These are phyloP conservation scores for Thelaira solivaga DNA, from an alignment of 2,888 invertebrate species.

Conservation along the genomic window DNA sequence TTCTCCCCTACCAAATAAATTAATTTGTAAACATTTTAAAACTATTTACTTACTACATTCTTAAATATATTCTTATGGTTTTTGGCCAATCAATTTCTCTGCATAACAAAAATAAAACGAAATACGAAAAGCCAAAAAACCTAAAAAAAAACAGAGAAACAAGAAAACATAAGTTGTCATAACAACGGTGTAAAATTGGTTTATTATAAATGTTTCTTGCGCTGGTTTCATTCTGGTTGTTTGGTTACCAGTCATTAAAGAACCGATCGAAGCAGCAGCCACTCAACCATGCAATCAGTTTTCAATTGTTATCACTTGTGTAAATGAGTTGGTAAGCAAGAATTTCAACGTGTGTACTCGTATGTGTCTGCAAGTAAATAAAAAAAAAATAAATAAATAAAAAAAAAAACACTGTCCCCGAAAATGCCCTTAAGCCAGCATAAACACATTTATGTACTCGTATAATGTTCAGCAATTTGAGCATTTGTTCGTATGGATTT, in stretches of 20 bases:
- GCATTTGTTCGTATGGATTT: neutral
- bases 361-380: neutral
- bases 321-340: too few species aligned
- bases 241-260: slow-evolving; percentile 20
- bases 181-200: slow-evolving; percentile 61
- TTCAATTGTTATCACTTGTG: slow-evolving; percentile 14
- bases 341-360: neutral
- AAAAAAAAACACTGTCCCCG: slow-evolving; percentile 35
- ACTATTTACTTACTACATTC: neutral
- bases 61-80: slow-evolving; percentile 1
- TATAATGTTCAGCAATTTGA: too few species aligned
- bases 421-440: slow-evolving; percentile 52
- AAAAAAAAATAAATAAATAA: too few species aligned
- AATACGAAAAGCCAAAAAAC: too few species aligned
- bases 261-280: neutral
- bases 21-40: neutral
- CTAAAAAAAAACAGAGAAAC: neutral
- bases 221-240: neutral
- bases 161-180: slow-evolving; percentile 41
- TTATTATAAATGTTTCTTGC: slow-evolving; percentile 49
- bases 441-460: neutral
- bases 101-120: neutral
- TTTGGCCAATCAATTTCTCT: slow-evolving; percentile 44
- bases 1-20: neutral
- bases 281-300: slow-evolving; percentile 27